phyloP scores from a whole-genome alignment of 2,797 vertebrate species.

The Alectoris magna region DNA sequence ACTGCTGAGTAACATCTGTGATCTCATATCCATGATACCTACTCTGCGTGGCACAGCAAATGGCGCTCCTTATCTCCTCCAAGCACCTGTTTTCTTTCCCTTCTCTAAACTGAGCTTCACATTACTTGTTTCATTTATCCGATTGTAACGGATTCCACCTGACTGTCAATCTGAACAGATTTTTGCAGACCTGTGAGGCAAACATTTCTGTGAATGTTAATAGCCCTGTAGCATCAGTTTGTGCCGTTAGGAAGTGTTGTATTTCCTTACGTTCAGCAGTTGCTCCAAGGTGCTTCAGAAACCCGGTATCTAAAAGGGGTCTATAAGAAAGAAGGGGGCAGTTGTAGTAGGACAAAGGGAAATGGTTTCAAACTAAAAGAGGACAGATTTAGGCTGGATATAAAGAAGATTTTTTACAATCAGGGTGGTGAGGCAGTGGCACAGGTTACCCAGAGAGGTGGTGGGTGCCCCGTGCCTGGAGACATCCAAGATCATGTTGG shows the following conservation, averaged over 20 bases:
- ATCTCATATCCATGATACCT: neutral
- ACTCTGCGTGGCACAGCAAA: neutral
- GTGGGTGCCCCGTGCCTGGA: too few relatives aligned
- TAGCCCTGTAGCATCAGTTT: neutral
- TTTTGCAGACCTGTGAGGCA: neutral
- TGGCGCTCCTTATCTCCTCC: neutral
- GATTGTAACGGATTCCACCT: neutral
- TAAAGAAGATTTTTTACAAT: too few relatives aligned
- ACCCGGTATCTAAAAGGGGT: too few relatives aligned
- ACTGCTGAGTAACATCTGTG: neutral
- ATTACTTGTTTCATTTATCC: neutral
- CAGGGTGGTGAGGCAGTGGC: too few relatives aligned
- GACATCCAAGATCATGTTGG: too few relatives aligned
- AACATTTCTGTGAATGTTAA: neutral
- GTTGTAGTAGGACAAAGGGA: too few relatives aligned
- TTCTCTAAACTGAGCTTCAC: neutral
- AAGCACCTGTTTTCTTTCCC: conserved; percentile 11
- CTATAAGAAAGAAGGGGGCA: too few relatives aligned
- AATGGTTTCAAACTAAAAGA: too few relatives aligned
- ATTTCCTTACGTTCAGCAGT: neutral
- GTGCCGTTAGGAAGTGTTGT: neutral
- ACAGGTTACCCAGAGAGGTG: too few relatives aligned
- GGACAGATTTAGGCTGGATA: too few relatives aligned
- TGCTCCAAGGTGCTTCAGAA: neutral
- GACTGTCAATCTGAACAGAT: neutral